Evolutionary conservation across 2,888 invertebrate genomes (phyloP).

Genomic region (Plebejus melissa): DNA sequence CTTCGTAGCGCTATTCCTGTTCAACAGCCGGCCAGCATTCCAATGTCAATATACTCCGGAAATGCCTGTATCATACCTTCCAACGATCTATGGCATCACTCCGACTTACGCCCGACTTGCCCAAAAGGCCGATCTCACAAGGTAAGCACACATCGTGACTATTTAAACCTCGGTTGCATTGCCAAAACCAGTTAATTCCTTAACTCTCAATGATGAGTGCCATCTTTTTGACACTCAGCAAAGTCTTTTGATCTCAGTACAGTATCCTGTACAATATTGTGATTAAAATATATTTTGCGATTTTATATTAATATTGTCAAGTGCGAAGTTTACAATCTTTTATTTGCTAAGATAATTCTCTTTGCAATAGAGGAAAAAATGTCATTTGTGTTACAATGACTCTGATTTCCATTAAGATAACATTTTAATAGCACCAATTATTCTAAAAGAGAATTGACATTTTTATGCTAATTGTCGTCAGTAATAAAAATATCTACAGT

Average conservation of each 20-base stretch:
- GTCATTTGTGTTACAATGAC: neutral
- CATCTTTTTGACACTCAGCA: neutral
- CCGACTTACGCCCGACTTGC: conserved; percentile 93
- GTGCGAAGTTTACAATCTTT: neutral
- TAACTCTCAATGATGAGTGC: neutral
- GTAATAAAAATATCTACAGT: neutral
- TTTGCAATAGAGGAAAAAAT: neutral
- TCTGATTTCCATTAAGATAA: conserved; percentile 13
- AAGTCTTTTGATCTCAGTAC: neutral
- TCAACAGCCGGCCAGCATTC: conserved; percentile 65
- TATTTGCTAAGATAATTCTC: neutral
- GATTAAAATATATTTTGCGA: neutral
- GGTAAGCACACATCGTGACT: conserved; percentile 71
- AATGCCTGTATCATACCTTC: conserved; percentile 61
- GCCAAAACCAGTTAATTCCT: conserved; percentile 32
- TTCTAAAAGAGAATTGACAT: neutral
- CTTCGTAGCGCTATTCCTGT: conserved; percentile 67
- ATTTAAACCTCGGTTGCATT: conserved; percentile 57
- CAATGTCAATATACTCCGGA: conserved; percentile 67
- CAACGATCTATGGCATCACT: conserved; percentile 93
- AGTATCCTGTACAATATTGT: neutral
- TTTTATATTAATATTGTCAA: neutral
- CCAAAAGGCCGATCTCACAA: conserved; percentile 96
- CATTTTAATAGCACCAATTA: neutral
- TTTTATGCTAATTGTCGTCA: neutral